phyloP scores from a whole-genome alignment of 2,113 vertebrate genomes.

The Morone saxatilis region DNA sequence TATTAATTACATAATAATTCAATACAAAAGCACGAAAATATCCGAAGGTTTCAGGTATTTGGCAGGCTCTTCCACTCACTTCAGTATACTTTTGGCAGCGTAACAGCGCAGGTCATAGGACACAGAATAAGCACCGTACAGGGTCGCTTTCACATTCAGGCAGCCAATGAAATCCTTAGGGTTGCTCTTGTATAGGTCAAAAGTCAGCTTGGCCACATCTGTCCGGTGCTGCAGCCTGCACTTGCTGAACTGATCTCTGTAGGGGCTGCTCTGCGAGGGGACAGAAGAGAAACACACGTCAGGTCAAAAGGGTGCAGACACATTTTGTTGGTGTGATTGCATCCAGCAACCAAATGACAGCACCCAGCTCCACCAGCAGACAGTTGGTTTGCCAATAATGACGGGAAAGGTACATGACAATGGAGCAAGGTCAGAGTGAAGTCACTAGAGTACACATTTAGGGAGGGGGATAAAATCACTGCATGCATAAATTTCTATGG shows the following conservation, averaged over 20 bases:
- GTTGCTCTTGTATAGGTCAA: slow-evolving; percentile 94
- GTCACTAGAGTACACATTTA: slow-evolving; percentile 34
- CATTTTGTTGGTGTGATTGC: background rate
- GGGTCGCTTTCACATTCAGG: slow-evolving; percentile 92
- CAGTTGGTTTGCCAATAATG: background rate
- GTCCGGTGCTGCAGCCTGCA: slow-evolving; percentile 83
- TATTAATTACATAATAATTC: background rate
- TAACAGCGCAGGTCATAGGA: slow-evolving; percentile 93
- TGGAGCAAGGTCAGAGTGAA: slow-evolving; percentile 24
- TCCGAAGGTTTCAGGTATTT: background rate
- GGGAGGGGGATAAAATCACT: slow-evolving; percentile 29
- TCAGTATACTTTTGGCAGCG: slow-evolving; percentile 81
- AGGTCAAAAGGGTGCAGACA: background rate
- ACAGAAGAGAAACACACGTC: slow-evolving; percentile 5
- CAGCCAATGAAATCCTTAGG: slow-evolving; percentile 93
- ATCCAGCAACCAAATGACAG: background rate
- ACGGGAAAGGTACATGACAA: slow-evolving; percentile 35
- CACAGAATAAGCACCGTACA: slow-evolving; percentile 92
- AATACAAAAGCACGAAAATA: slow-evolving; percentile 9
- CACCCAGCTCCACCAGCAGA: background rate
- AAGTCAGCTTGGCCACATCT: slow-evolving; percentile 91
- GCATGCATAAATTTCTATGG: slow-evolving; percentile 50
- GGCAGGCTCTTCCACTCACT: slow-evolving; percentile 59
- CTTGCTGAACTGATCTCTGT: slow-evolving; percentile 72
- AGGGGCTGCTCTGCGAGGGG: slow-evolving; percentile 44